Evolutionary conservation across 1,140 invertebrate species (phyloP).

Genomic region (Drosophila tropicalis): DNA sequence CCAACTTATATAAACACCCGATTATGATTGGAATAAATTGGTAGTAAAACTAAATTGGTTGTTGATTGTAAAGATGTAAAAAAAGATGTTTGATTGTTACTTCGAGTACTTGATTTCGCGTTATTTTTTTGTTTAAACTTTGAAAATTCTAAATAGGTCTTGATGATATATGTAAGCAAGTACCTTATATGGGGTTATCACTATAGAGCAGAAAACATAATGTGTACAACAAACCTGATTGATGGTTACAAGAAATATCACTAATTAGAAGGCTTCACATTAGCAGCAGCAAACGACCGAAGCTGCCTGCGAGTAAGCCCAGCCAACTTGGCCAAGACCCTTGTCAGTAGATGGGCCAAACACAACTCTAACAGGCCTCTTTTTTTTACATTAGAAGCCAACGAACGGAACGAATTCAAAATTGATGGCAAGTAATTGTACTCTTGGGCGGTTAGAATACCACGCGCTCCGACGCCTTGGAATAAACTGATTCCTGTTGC

Average conservation of each 20-base stretch:
- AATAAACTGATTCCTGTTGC: constrained; percentile 74
- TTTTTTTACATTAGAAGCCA: not conserved
- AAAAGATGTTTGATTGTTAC: no score
- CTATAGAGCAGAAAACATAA: no score
- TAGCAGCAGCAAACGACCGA: constrained; percentile 11
- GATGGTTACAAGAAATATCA: not conserved
- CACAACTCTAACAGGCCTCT: not conserved
- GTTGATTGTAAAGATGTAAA: no score
- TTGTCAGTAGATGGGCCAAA: constrained; percentile 12
- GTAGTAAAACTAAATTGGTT: no score
- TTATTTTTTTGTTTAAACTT: no score
- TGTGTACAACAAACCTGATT: no score
- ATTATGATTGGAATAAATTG: no score
- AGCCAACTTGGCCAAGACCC: constrained; percentile 2
- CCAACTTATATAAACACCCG: no score
- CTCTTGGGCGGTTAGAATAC: constrained; percentile 16
- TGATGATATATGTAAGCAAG: no score
- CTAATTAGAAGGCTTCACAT: constrained; percentile 9
- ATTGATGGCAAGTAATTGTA: not conserved
- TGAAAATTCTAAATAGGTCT: no score
- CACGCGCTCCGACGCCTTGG: constrained; percentile 48
- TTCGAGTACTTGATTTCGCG: no score
- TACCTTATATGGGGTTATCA: no score
- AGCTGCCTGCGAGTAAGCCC: constrained; percentile 15
- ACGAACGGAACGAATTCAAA: not conserved